A percentile compares a stretch with the other conserved stretches of the same genome.
Evolutionary conservation across 2,888 invertebrate species (phyloP).

Genomic region (Drosophila melanosoma): DNA sequence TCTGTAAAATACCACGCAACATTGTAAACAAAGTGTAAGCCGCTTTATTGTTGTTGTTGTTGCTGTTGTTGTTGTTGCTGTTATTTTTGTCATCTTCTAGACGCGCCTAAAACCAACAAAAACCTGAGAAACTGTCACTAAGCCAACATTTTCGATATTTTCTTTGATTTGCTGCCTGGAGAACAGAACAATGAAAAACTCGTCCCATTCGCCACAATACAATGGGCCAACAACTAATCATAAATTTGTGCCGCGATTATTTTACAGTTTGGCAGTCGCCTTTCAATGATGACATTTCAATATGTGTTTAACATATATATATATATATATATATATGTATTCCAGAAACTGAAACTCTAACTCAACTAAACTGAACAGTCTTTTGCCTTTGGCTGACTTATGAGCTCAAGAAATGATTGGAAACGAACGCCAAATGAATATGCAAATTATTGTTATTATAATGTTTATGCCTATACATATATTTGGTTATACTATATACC

Average conservation of each 20-base stretch:
- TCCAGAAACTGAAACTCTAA: constrained; percentile 22
- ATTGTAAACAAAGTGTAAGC: constrained; percentile 80
- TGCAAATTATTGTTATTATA: constrained; percentile 72
- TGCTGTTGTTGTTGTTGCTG: constrained; percentile 50
- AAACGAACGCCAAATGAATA: constrained; percentile 67
- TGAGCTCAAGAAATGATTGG: constrained; percentile 67
- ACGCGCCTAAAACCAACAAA: constrained; percentile 64
- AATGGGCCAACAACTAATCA: constrained; percentile 66
- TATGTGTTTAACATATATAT: constrained; percentile 30
- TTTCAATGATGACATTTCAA: constrained; percentile 63
- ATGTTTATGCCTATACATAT: constrained; percentile 73
- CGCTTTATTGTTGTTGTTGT: constrained; percentile 62
- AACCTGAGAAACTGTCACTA: constrained; percentile 64
- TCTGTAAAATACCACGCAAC: constrained; percentile 80
- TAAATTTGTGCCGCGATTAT: constrained; percentile 79
- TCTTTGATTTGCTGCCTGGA: constrained; percentile 52
- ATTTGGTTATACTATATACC: constrained; percentile 27
- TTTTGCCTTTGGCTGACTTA: constrained; percentile 57
- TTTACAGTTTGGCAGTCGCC: constrained; percentile 67
- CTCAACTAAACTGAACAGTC: constrained; percentile 11
- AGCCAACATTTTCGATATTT: constrained; percentile 60
- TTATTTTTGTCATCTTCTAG: constrained; percentile 48
- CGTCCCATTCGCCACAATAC: constrained; percentile 38
- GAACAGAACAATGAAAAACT: constrained; percentile 26
- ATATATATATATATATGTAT: constrained; percentile 3